Evolutionary conservation across 1,140 invertebrate genomes (phyloP).

Genomic region (Choristoneura fumiferana): DNA sequence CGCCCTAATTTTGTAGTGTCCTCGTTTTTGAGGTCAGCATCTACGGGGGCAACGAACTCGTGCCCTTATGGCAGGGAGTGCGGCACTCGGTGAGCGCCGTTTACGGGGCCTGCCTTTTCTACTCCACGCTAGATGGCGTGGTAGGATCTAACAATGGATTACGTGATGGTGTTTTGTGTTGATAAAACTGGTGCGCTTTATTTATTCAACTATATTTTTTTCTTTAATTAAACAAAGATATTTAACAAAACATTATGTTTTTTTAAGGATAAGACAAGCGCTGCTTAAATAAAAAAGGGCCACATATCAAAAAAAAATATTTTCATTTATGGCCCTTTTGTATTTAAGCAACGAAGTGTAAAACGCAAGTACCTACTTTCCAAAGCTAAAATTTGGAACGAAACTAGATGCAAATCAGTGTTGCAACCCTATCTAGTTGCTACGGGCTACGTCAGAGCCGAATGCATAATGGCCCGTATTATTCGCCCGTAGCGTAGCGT

Average conservation of each 20-base stretch:
- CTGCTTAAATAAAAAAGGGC: too few relatives aligned
- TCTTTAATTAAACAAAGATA: too few relatives aligned
- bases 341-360: too few relatives aligned
- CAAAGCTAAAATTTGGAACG: neutral
- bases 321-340: too few relatives aligned
- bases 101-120: slow-evolving; percentile 41
- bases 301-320: too few relatives aligned
- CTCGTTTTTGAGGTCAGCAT: slow-evolving; percentile 78
- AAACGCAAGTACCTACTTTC: too few relatives aligned
- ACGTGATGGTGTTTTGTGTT: too few relatives aligned
- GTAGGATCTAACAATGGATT: too few relatives aligned
- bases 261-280: too few relatives aligned
- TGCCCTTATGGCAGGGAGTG: slow-evolving; percentile 73
- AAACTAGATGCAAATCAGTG: slow-evolving; percentile 9
- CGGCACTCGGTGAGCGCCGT: slow-evolving; percentile 43
- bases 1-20: slow-evolving; percentile 78
- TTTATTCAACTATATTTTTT: too few relatives aligned
- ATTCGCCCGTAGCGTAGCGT: slow-evolving; percentile 32
- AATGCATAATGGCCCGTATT: slow-evolving; percentile 17
- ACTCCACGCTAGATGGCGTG: slow-evolving; percentile 63
- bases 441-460: slow-evolving; percentile 15
- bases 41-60: slow-evolving; percentile 75
- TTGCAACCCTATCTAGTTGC: slow-evolving; percentile 17
- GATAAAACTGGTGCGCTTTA: too few relatives aligned
- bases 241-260: too few relatives aligned